phyloP scores from a whole-genome alignment of 2,113 vertebrate species.

The Sitta europaea region DNA sequence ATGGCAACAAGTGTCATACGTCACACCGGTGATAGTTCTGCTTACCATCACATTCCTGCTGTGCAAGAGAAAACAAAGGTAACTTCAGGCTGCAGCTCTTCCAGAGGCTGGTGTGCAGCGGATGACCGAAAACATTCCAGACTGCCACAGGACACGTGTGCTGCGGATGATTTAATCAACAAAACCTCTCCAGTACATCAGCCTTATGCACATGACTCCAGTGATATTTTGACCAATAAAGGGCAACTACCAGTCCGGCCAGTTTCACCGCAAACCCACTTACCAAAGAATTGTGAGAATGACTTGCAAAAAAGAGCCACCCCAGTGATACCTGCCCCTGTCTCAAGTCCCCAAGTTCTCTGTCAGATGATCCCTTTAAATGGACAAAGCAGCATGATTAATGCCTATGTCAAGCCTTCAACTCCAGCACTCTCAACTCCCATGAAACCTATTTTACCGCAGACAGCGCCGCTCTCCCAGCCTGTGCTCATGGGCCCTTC shows the following conservation, averaged over 20 bases:
- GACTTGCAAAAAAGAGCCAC: constrained; percentile 63
- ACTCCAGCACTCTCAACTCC: constrained; percentile 62
- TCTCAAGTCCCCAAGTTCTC: constrained; percentile 77
- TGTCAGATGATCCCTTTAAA: constrained; percentile 90
- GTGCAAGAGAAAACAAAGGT: background rate
- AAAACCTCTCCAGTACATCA: constrained; percentile 2
- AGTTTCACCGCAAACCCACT: background rate
- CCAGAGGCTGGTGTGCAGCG: background rate
- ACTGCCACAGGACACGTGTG: background rate
- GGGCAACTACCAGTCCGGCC: constrained; percentile 12
- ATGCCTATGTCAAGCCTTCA: constrained; percentile 82
- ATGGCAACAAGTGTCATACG: constrained; percentile 88
- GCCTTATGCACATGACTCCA: constrained; percentile 2
- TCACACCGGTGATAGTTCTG: constrained; percentile 79
- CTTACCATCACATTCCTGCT: constrained; percentile 70
- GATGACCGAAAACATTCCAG: background rate
- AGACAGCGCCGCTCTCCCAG: constrained; percentile 66
- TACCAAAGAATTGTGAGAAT: constrained; percentile 65
- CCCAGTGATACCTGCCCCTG: constrained; percentile 67
- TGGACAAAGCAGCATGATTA: constrained; percentile 78
- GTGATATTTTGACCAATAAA: background rate
- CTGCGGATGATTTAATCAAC: background rate
- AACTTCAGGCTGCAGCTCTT: background rate
- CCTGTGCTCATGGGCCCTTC: constrained; percentile 83
- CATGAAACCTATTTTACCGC: constrained; percentile 79